Evolutionary conservation across 1,140 invertebrate genomes (phyloP).

Genomic region (Solen grandis): DNA sequence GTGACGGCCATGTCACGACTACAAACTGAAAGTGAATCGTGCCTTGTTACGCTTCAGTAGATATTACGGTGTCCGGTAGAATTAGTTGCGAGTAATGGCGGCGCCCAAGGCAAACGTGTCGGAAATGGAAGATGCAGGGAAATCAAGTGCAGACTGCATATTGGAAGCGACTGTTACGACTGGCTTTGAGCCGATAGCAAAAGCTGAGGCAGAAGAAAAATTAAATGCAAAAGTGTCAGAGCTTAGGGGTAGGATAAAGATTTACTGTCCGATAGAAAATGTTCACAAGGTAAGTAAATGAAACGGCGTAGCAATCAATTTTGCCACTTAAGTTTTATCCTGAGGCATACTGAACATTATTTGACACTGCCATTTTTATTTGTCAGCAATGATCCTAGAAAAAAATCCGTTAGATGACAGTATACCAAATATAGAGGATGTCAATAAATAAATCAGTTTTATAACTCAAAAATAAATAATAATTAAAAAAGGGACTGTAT

Average conservation of each 20-base stretch:
- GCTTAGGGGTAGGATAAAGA: slow-evolving; percentile 82
- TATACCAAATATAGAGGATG: too few relatives aligned
- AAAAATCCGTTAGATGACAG: too few relatives aligned
- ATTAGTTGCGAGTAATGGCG: slow-evolving; percentile 60
- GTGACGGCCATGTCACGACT: not conserved
- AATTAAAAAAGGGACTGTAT: too few relatives aligned
- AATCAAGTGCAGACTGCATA: slow-evolving; percentile 60
- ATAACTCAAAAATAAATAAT: too few relatives aligned
- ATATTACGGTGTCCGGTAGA: slow-evolving; percentile 40
- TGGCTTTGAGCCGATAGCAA: slow-evolving; percentile 83
- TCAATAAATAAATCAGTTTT: too few relatives aligned
- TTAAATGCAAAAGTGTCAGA: slow-evolving; percentile 76
- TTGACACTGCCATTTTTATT: too few relatives aligned
- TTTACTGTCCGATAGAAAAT: slow-evolving; percentile 79
- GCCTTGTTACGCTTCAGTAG: slow-evolving; percentile 16
- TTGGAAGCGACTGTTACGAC: slow-evolving; percentile 82
- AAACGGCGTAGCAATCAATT: slow-evolving; percentile 18
- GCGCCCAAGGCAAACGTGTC: slow-evolving; percentile 66
- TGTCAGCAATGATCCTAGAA: too few relatives aligned
- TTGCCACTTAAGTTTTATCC: not conserved
- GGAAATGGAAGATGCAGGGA: not conserved
- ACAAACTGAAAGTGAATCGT: slow-evolving; percentile 50
- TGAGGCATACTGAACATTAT: too few relatives aligned
- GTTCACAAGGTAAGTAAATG: slow-evolving; percentile 79
- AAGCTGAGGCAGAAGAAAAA: slow-evolving; percentile 83